Evolutionary conservation across 1,140 invertebrate species (phyloP).

Genomic region (Eumaeus atala): DNA sequence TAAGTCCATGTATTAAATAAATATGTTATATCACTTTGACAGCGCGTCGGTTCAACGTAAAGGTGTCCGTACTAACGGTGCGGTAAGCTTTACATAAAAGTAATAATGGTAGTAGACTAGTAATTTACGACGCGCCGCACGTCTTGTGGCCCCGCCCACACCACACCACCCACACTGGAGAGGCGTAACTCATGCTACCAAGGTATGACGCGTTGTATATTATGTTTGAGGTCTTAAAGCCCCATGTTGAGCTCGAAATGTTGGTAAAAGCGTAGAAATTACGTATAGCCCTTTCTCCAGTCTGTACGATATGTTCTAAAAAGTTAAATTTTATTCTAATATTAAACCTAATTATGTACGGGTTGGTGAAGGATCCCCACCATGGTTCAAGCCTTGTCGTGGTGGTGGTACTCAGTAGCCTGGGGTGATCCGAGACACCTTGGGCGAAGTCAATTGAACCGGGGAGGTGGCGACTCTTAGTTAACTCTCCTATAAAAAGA

Average conservation of each 20-base stretch:
- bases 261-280: too few relatives aligned
- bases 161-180: slow-evolving; percentile 9
- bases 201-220: slow-evolving; percentile 5
- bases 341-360: background rate
- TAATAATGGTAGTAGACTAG: background rate
- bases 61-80: background rate
- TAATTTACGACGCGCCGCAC: slow-evolving; percentile 2
- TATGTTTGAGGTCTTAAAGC: background rate
- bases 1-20: too few relatives aligned
- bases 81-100: background rate
- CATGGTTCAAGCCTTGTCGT: too few relatives aligned
- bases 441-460: too few relatives aligned
- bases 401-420: too few relatives aligned
- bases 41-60: too few relatives aligned
- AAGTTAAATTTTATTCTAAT: background rate
- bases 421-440: too few relatives aligned
- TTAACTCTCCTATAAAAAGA: too few relatives aligned
- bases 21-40: too few relatives aligned
- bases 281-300: too few relatives aligned
- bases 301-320: background rate
- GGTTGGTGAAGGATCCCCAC: too few relatives aligned
- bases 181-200: background rate
- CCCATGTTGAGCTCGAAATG: background rate
- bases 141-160: background rate
- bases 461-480: too few relatives aligned